Base-by-base conservation (phyloP, 1,140 invertebrate genomes). In the Nilaparvata lugens region DNA sequence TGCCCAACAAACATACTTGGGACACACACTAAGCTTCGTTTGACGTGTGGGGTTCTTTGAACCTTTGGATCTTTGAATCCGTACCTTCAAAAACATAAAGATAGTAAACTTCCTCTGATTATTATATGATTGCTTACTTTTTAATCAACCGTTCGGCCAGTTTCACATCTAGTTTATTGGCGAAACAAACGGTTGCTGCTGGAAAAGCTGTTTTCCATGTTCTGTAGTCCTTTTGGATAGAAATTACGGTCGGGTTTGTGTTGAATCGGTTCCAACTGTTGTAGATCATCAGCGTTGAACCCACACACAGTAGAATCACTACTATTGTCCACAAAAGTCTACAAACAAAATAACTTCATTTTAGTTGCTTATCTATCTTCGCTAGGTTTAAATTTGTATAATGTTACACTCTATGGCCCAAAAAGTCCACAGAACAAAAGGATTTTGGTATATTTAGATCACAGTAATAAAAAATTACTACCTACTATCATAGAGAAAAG, bases 161-260 rank as follows among this genome's bases (percentile, higher is more conserved):
- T 19, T 18, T 5, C 9, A 6, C 45, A 48, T 48, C 21, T 9
- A 48, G 21, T 23, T 48, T 48, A 48, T 48, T 16, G 1, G 45
- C 21, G 18, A 74, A 70, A 66, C 80, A 82, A 48, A 74, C 73
- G 0, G 80, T 82, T 9, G 76, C 68, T 3, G 75, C 76, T 2
- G 79, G 78, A 67, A 82, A 74, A n/a, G 72, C 71, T 64, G 76
- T 79, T 52, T 73, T 69, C 81, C 81, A 83, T 48, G 74, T 76
- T 25, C 81, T 68, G 64, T 75, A 83, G 69, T 83, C 77, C 65
- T 81, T 83, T 64, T 82, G 76, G 58, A 83, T 67, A 0, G 80
- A 79, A 13, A 82, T 76, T 0, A 83, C 80, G 0, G 80, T 82
- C 0, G 81, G 81, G 66, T 78, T 82, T 14, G 76, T 76, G 19